Conservation (phyloP, 2,113 vertebrate genomes). For the Conger conger region DNA sequence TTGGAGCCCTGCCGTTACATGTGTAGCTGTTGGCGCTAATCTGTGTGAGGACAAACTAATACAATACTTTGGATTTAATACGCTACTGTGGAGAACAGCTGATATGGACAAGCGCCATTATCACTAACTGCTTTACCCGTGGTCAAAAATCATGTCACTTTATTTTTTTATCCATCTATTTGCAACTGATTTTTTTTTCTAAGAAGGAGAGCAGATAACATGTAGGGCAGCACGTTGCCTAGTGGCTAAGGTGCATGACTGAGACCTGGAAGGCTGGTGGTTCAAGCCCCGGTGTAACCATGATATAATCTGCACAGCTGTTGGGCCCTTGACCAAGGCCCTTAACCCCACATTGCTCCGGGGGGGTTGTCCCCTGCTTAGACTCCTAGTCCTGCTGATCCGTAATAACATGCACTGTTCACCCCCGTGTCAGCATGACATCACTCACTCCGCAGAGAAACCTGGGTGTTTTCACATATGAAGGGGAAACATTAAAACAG, state of each 20-base stretch:
- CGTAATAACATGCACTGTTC: neutral
- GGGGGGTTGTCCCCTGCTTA: no score
- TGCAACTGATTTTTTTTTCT: neutral
- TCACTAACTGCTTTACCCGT: neutral
- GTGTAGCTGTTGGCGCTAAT: neutral
- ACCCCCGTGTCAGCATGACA: neutral
- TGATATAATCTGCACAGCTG: no score
- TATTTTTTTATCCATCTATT: neutral
- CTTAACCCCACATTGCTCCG: no score
- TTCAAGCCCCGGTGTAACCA: no score
- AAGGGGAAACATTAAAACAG: constrained; percentile 35
- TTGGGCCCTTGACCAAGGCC: no score
- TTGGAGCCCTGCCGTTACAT: constrained; percentile 3
- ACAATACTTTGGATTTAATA: constrained; percentile 1
- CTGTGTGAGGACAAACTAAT: neutral
- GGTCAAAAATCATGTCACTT: neutral
- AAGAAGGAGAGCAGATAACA: neutral
- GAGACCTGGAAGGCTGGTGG: no score
- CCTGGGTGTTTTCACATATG: constrained; percentile 10
- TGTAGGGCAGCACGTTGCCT: no score
- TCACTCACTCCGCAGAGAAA: neutral
- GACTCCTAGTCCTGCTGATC: no score
- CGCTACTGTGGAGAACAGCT: neutral
- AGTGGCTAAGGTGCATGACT: no score
- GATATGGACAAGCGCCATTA: neutral